Evolutionary conservation across 2,113 vertebrate genomes (phyloP).

Genomic region (Micronycteris hirsuta): DNA sequence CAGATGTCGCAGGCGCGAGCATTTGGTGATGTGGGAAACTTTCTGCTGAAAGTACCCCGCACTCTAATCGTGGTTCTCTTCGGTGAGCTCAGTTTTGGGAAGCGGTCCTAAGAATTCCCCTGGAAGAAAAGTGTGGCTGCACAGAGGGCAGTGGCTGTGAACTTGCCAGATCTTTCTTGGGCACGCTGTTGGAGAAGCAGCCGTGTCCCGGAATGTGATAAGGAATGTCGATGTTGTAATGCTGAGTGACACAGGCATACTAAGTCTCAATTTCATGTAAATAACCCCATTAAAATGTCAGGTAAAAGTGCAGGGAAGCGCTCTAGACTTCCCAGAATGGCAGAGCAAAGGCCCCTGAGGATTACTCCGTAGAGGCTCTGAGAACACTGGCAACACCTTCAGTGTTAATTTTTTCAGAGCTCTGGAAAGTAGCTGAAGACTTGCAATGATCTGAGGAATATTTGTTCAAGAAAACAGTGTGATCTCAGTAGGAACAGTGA

Average conservation of each 20-base stretch:
- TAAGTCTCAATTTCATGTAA: background rate
- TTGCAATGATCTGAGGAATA: background rate
- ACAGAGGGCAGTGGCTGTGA: background rate
- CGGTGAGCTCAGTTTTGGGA: background rate
- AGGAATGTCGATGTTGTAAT: background rate
- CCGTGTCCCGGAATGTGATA: background rate
- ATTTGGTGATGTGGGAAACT: background rate
- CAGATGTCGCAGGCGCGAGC: background rate
- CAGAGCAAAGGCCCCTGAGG: background rate
- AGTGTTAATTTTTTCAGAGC: background rate
- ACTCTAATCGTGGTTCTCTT: background rate
- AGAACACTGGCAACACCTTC: background rate
- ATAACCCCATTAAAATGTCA: background rate
- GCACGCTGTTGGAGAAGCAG: background rate
- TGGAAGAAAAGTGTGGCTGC: background rate
- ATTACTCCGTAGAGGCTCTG: background rate
- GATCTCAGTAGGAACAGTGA: background rate
- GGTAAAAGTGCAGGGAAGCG: background rate
- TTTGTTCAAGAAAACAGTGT: background rate
- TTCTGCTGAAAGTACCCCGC: background rate
- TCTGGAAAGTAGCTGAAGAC: background rate
- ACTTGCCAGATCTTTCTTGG: background rate
- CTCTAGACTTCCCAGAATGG: background rate
- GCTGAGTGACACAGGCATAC: background rate
- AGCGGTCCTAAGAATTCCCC: background rate